These are phyloP conservation scores for Catonia carolina DNA, from an alignment of 2,888 invertebrate genomes.

Conservation along the genomic window DNA sequence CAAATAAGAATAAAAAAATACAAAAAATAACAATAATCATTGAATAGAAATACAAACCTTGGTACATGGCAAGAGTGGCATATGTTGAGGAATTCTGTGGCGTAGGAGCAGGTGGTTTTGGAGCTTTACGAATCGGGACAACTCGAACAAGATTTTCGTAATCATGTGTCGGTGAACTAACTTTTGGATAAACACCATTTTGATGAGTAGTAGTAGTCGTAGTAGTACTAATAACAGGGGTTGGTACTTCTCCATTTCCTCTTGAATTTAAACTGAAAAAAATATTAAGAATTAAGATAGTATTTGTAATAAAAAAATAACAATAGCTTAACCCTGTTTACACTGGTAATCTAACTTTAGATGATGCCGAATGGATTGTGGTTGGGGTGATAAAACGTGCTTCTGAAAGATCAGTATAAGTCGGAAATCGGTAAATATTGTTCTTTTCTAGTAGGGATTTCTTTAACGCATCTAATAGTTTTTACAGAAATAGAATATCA, in stretches of 20 bases:
- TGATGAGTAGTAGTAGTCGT: constrained; percentile 15
- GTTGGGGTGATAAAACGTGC: no score
- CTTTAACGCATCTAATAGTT: no score
- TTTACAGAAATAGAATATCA: no score
- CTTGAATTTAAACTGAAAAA: constrained; percentile 30
- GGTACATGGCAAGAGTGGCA: constrained; percentile 35
- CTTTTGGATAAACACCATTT: constrained; percentile 25
- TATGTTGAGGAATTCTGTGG: constrained; percentile 28
- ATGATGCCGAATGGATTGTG: no score
- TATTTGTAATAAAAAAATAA: not conserved
- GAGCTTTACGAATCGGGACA: constrained; percentile 21
- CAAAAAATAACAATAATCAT: no score
- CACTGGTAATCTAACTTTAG: no score
- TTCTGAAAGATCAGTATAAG: no score
- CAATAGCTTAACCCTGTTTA: not conserved
- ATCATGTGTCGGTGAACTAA: constrained; percentile 50
- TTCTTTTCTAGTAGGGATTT: no score
- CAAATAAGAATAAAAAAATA: no score
- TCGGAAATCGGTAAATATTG: no score
- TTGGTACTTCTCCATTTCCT: constrained; percentile 22
- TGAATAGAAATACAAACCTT: no score
- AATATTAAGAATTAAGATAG: constrained; percentile 3
- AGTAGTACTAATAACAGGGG: constrained; percentile 18
- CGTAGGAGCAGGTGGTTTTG: constrained; percentile 31
- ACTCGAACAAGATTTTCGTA: constrained; percentile 55